A percentile compares a stretch with the other conserved stretches of the same genome.
These are phyloP conservation scores for Cuculus canorus DNA, from an alignment of 2,797 vertebrate genomes.

Conservation along the genomic window DNA sequence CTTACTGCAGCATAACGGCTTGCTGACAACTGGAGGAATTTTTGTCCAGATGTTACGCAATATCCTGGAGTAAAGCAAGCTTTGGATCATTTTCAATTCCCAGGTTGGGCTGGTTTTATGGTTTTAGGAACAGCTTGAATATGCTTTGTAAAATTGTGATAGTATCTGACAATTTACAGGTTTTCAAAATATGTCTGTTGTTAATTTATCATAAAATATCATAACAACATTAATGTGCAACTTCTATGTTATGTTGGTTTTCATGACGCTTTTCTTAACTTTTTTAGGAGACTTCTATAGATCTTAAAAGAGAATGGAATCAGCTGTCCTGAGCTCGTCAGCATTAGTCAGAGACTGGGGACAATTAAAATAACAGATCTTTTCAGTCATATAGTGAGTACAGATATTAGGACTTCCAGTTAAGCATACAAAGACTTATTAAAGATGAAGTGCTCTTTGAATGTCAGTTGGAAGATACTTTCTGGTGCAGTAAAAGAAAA, in stretches of 20 bases:
- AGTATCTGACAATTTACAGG: slow-evolving; percentile 25
- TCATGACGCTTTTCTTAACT: background rate
- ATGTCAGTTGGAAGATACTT: background rate
- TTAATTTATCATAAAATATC: slow-evolving; percentile 45
- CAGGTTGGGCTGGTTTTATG: background rate
- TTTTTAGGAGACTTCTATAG: background rate
- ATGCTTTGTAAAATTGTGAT: background rate
- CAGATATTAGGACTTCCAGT: background rate
- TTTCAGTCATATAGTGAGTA: background rate
- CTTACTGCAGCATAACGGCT: background rate
- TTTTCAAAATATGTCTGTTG: slow-evolving; percentile 2
- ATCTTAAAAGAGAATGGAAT: background rate
- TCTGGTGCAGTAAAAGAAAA: background rate
- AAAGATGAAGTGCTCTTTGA: background rate
- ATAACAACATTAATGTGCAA: background rate
- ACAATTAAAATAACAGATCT: background rate
- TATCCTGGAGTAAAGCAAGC: slow-evolving; percentile 1
- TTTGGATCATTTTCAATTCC: background rate
- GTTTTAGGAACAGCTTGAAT: slow-evolving; percentile 35
- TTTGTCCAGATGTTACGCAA: slow-evolving; percentile 16
- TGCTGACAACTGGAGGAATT: background rate
- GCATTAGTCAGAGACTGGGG: background rate
- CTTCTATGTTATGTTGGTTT: background rate
- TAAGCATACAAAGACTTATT: background rate
- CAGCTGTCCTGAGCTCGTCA: background rate